Conservation (phyloP, 2,113 vertebrate genomes). For the Forbesichthys agassizii region DNA sequence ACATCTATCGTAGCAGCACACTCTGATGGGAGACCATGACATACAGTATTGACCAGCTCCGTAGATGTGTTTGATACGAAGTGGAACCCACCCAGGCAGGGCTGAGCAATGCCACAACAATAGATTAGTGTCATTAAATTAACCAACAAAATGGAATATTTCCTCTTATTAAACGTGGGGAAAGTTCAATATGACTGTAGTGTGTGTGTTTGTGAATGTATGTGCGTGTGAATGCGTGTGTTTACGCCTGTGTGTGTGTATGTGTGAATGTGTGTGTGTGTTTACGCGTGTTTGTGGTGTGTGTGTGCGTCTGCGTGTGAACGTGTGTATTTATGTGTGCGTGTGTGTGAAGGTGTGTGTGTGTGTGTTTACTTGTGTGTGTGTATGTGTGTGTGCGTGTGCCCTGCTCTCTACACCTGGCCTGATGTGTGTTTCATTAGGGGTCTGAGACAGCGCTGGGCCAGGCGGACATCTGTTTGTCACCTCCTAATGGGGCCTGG, state of each 20-base stretch:
- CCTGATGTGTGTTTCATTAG: conserved; percentile 74
- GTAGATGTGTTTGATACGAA: too few species aligned
- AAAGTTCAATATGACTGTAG: background rate
- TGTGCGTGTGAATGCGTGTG: conserved; percentile 50
- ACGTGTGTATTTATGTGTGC: background rate
- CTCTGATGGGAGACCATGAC: too few species aligned
- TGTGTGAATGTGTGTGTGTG: too few species aligned
- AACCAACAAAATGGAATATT: conserved; percentile 36
- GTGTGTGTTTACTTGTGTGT: conserved; percentile 13
- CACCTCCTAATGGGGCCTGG: conserved; percentile 71
- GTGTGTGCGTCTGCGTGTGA: conserved; percentile 54
- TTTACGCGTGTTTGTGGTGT: conserved; percentile 15
- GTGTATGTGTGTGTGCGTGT: conserved; percentile 53
- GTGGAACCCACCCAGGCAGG: too few species aligned
- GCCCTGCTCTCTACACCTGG: conserved; percentile 43
- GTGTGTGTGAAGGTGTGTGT: too few species aligned
- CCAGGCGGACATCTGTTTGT: conserved; percentile 66
- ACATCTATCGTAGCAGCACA: too few species aligned
- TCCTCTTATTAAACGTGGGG: too few species aligned
- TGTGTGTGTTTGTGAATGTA: conserved; percentile 42
- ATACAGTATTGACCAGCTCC: too few species aligned
- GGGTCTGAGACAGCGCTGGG: conserved; percentile 64
- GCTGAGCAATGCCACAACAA: too few species aligned
- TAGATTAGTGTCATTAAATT: conserved; percentile 2
- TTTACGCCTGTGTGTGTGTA: too few species aligned